phyloP scores from a whole-genome alignment of 2,888 invertebrate species.

The Mamestra brassicae region DNA sequence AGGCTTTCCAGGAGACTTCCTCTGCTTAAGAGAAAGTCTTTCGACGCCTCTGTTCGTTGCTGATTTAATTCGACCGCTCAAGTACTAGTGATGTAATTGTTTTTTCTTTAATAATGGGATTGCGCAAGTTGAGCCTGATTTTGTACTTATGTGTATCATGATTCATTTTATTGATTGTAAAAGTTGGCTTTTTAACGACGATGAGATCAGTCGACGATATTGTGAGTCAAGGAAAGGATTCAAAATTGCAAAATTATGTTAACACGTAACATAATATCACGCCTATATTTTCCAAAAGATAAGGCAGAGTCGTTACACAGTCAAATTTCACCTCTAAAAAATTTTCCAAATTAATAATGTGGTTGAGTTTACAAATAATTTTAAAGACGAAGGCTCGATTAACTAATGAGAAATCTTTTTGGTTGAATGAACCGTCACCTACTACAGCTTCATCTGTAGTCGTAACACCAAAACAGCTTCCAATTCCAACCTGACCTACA shows the following conservation, averaged over 20 bases:
- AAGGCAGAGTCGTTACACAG: background rate
- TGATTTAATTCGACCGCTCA: constrained; percentile 55
- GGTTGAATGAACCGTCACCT: background rate
- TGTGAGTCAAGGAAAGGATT: constrained; percentile 1
- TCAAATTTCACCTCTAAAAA: too few relatives aligned
- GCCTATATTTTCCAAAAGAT: background rate
- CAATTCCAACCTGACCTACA: constrained; percentile 19
- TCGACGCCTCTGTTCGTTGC: constrained; percentile 63
- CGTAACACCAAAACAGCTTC: constrained; percentile 12
- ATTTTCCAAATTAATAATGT: too few relatives aligned
- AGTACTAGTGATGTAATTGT: constrained; percentile 54
- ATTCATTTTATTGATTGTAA: constrained; percentile 4
- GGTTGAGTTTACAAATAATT: background rate
- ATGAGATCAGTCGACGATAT: background rate
- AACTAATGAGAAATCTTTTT: background rate
- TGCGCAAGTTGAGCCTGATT: constrained; percentile 1
- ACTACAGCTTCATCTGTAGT: background rate
- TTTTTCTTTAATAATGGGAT: constrained; percentile 25
- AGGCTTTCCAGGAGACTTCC: constrained; percentile 79
- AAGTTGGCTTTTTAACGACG: background rate
- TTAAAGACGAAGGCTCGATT: background rate
- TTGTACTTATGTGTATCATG: constrained; percentile 16
- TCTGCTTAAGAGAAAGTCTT: constrained; percentile 82
- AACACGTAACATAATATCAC: background rate
- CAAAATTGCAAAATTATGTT: background rate